Conservation (phyloP, 2,113 vertebrate species). For the Amazona guildingii region DNA sequence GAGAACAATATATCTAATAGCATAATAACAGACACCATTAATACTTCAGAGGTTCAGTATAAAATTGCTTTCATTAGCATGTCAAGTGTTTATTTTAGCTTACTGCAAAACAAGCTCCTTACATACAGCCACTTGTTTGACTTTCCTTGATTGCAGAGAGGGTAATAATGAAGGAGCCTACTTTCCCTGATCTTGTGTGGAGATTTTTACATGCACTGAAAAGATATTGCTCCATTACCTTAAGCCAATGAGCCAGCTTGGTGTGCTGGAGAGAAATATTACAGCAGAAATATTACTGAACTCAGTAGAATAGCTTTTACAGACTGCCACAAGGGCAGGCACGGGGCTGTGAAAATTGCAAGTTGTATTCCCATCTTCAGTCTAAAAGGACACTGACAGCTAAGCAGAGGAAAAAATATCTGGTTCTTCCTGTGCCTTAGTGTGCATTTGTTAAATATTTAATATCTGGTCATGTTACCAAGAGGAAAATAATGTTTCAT, state of each 20-base stretch:
- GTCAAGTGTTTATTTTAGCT: slow-evolving; percentile 43
- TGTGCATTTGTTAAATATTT: background rate
- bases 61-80: slow-evolving; percentile 51
- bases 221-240: slow-evolving; percentile 27
- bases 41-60: slow-evolving; percentile 44
- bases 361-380: background rate
- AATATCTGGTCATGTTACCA: background rate
- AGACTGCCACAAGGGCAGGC: background rate
- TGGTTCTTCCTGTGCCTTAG: background rate
- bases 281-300: slow-evolving; percentile 5
- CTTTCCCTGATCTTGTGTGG: background rate
- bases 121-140: background rate
- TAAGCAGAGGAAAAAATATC: background rate
- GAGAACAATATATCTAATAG: slow-evolving; percentile 49
- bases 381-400: background rate
- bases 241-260: background rate
- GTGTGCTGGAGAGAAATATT: background rate
- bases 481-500: background rate
- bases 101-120: slow-evolving; percentile 45
- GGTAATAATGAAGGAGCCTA: background rate
- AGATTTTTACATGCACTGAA: slow-evolving; percentile 10
- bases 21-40: slow-evolving; percentile 46
- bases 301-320: slow-evolving; percentile 3
- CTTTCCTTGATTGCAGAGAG: slow-evolving; percentile 39
- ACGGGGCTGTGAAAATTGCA: background rate